These are phyloP conservation scores for Carassius auratus DNA, from an alignment of 2,113 vertebrate genomes.

Conservation along the genomic window DNA sequence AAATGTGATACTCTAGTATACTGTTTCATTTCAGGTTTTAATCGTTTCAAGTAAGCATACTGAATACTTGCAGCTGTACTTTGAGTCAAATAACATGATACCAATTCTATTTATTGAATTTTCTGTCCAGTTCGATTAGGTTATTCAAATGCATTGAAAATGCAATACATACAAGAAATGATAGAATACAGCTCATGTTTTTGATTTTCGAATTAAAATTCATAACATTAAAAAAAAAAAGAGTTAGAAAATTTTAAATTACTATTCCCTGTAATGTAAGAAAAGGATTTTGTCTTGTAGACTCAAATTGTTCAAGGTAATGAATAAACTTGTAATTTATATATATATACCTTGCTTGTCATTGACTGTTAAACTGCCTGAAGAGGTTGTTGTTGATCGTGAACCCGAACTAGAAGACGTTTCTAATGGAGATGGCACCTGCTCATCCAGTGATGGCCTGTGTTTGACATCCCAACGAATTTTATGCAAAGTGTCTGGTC, in stretches of 20 bases:
- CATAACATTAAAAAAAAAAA: neutral
- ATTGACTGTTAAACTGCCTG: neutral
- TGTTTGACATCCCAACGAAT: slow-evolving; percentile 52
- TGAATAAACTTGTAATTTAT: too few species aligned
- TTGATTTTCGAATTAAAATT: neutral
- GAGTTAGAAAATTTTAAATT: too few species aligned
- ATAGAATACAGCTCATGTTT: neutral
- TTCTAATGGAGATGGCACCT: slow-evolving; percentile 29
- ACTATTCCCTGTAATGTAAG: too few species aligned
- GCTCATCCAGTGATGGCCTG: slow-evolving; percentile 21
- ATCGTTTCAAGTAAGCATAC: neutral
- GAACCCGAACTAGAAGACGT: neutral
- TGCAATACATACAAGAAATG: neutral
- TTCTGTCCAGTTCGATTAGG: neutral
- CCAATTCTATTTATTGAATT: neutral
- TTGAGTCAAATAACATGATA: neutral
- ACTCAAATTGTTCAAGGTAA: too few species aligned
- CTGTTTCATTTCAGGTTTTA: neutral
- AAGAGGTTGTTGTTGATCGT: neutral
- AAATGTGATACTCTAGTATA: neutral
- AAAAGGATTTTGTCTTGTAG: too few species aligned
- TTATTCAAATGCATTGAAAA: neutral
- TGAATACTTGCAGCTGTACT: neutral
- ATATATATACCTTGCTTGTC: neutral
- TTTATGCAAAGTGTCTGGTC: slow-evolving; percentile 56